These are phyloP conservation scores for Cantharis rustica DNA, from an alignment of 2,888 invertebrate species.

Conservation along the genomic window DNA sequence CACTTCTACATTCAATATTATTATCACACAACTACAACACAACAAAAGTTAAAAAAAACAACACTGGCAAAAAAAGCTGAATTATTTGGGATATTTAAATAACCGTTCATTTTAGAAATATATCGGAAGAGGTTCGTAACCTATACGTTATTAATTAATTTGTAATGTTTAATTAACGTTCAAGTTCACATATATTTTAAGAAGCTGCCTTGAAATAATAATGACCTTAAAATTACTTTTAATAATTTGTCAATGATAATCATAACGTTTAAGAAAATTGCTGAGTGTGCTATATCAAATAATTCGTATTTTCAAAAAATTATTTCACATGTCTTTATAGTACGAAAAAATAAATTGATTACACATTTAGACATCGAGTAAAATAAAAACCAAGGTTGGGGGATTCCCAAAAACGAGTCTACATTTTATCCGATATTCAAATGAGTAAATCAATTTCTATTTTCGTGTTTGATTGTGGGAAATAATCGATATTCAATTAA, in stretches of 20 bases:
- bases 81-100: background rate
- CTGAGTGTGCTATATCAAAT: no score
- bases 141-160: background rate
- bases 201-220: background rate
- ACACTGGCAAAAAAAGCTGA: background rate
- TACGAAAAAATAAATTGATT: no score
- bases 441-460: no score
- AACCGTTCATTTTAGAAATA: background rate
- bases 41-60: background rate
- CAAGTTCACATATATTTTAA: background rate
- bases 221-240: background rate
- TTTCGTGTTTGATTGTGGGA: no score
- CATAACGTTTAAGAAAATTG: no score
- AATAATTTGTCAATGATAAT: no score
- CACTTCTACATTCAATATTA: background rate
- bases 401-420: no score
- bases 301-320: no score
- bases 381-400: no score
- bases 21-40: background rate
- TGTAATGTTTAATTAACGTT: background rate
- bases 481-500: background rate
- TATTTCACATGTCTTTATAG: no score
- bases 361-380: no score
- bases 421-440: no score
- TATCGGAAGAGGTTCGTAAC: background rate